Conservation (phyloP, 2,888 invertebrate genomes). For the Temnothorax ravouxi region DNA sequence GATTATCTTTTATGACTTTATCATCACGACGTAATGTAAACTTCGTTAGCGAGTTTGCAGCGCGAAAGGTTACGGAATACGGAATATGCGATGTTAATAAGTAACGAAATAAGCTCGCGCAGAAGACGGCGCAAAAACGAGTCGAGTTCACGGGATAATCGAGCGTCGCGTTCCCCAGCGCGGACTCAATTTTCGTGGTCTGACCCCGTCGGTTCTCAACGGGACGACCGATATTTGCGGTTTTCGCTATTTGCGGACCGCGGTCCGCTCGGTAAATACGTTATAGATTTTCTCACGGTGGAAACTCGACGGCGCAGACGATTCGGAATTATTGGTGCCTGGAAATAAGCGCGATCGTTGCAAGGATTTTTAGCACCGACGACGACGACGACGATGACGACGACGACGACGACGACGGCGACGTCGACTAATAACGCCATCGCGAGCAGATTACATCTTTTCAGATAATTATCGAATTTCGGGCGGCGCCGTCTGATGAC, state of each 20-base stretch:
- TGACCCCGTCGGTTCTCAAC: conserved; percentile 30
- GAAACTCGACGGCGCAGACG: conserved; percentile 23
- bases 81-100: conserved; percentile 20
- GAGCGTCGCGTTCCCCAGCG: conserved; percentile 1
- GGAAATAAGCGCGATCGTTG: conserved; percentile 51
- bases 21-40: not conserved
- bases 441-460: conserved; percentile 42
- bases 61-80: conserved; percentile 16
- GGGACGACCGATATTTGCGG: conserved; percentile 40
- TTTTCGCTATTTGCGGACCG: conserved; percentile 43
- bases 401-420: not conserved
- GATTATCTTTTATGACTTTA: conserved; percentile 4
- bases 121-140: conserved; percentile 7
- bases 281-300: conserved; percentile 47
- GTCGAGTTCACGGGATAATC: conserved; percentile 24
- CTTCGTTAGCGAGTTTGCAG: not conserved
- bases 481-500: conserved; percentile 68
- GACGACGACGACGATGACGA: not conserved
- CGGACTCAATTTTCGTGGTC: conserved; percentile 31
- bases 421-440: conserved; percentile 18
- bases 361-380: conserved; percentile 40
- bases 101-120: not conserved
- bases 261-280: conserved; percentile 50
- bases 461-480: conserved; percentile 57
- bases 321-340: conserved; percentile 38